phyloP scores from a whole-genome alignment of 2,797 vertebrate genomes.

The Melanotaenia nigrans region DNA sequence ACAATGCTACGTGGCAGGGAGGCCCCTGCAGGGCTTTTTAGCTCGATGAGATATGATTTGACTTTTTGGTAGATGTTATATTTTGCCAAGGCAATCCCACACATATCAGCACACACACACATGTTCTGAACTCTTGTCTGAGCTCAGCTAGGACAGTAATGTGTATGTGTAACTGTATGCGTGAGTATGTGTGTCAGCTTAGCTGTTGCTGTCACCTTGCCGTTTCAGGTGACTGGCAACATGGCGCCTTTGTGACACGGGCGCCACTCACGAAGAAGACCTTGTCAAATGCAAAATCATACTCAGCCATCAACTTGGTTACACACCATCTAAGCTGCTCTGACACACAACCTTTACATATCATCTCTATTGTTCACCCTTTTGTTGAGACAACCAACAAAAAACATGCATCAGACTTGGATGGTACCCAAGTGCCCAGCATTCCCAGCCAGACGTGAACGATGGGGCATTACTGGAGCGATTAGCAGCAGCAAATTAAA shows the following conservation, averaged over 20 bases:
- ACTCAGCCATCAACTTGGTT: conserved; percentile 45
- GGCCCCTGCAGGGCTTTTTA: conserved; percentile 63
- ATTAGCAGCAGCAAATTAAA: conserved; percentile 85
- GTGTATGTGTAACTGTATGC: conserved; percentile 12
- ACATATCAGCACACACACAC: conserved; percentile 33
- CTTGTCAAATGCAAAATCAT: conserved; percentile 61
- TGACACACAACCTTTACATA: conserved; percentile 56
- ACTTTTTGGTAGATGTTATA: conserved; percentile 68
- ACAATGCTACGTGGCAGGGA: conserved; percentile 56
- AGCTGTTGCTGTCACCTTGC: conserved; percentile 70
- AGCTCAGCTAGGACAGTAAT: conserved; percentile 45
- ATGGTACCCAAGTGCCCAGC: conserved; percentile 61
- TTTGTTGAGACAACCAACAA: conserved; percentile 49
- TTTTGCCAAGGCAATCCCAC: conserved; percentile 59
- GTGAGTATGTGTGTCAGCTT: conserved; percentile 36
- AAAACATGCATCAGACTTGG: conserved; percentile 56
- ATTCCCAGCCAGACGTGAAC: conserved; percentile 74
- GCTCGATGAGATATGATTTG: conserved; percentile 72
- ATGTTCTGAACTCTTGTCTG: conserved; percentile 31
- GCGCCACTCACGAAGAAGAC: conserved; percentile 52
- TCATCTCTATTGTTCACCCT: conserved; percentile 57
- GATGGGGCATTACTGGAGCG: conserved; percentile 79
- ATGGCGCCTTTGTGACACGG: conserved; percentile 59
- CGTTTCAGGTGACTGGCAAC: conserved; percentile 79
- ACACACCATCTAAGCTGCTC: conserved; percentile 43